A percentile compares a stretch with the other conserved stretches of the same genome.
These are phyloP conservation scores for Hermetia illucens DNA, from an alignment of 1,140 invertebrate species.

Conservation along the genomic window DNA sequence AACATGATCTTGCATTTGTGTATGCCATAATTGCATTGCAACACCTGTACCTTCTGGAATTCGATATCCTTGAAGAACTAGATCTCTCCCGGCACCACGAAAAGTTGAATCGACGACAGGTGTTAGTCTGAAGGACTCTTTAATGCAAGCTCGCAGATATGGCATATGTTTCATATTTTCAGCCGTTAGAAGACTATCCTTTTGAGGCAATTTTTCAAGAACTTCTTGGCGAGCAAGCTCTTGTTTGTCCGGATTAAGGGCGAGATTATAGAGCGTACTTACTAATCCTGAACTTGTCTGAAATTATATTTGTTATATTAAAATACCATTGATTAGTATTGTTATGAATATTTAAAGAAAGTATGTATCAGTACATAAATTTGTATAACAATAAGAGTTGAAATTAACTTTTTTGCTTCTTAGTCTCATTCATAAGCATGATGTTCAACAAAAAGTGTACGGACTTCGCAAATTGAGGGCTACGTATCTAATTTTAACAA, in stretches of 20 bases:
- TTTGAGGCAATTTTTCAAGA: conserved; percentile 10
- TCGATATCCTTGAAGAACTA: conserved; percentile 20
- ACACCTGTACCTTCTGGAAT: conserved; percentile 32
- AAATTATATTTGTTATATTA: too few species aligned
- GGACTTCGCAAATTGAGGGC: too few species aligned
- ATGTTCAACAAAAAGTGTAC: too few species aligned
- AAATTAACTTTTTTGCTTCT: too few species aligned
- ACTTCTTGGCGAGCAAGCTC: conserved; percentile 15
- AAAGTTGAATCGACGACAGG: conserved; percentile 14
- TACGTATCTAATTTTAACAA: too few species aligned
- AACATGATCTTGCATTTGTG: conserved; percentile 8
- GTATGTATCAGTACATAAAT: too few species aligned
- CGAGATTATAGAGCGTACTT: conserved; percentile 15
- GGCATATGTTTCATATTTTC: conserved; percentile 31
- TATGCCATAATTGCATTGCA: not conserved
- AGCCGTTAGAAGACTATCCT: conserved; percentile 14
- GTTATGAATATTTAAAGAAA: too few species aligned
- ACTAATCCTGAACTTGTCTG: too few species aligned
- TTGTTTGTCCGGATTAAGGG: conserved; percentile 16
- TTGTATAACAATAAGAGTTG: too few species aligned
- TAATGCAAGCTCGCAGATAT: conserved; percentile 33
- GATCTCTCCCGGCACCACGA: conserved; percentile 14
- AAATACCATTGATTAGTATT: too few species aligned
- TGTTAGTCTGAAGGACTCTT: conserved; percentile 27
- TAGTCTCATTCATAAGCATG: too few species aligned